Base-by-base conservation (phyloP, 2,888 invertebrate species). In the Mongoloraphidia duomilia region DNA sequence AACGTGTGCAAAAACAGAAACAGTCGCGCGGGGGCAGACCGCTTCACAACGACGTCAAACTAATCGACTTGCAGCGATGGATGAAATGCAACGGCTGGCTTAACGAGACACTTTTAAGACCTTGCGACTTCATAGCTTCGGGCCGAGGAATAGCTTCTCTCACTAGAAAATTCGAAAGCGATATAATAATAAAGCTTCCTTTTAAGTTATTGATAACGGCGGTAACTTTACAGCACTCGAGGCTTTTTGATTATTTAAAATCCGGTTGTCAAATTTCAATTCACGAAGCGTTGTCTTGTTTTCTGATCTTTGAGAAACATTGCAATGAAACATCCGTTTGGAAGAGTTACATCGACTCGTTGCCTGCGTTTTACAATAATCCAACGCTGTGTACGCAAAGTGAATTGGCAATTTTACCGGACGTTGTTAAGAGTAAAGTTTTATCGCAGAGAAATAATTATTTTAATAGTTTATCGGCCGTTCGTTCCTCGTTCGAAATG, bases 131-230 rank as follows among this genome's bases (percentile, higher is more conserved):
- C 64, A 54, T 69, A 33, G 61, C 68, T 9, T 87, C 86, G 6
- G 89, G 88, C 9, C 74, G 90, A 49, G 91, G 91, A 17, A 69
- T 91, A 26, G 72, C 77, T 58, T 77, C 84, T 0, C 76, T 73
- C 58, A 70, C 65, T 55, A 65, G 63, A 40, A 70, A 85, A 36
- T 57, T 60, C 9, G 59, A 70, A 26, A 77, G 78, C 45, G 79
- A 82, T 57, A 69, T 73, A 54, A 63, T 83, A 10, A 74, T 83
- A 50, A 73, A 71, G 55, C 60, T 83, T 50, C 82, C 82, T 2
- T 61, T 75, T 33, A 67, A 74, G 56, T 63, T 75, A 50, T 72
- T 82, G 46, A 74, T 82, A 44, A 79, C 73, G 54, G 69, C 76
- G 26, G 71, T 70, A 44, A 79, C 77, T 34, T 54, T 62, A 43